A percentile compares a stretch with the other conserved stretches of the same genome.
Evolutionary conservation across 2,888 invertebrate species (phyloP).

Genomic region (Andrena bicolor): DNA sequence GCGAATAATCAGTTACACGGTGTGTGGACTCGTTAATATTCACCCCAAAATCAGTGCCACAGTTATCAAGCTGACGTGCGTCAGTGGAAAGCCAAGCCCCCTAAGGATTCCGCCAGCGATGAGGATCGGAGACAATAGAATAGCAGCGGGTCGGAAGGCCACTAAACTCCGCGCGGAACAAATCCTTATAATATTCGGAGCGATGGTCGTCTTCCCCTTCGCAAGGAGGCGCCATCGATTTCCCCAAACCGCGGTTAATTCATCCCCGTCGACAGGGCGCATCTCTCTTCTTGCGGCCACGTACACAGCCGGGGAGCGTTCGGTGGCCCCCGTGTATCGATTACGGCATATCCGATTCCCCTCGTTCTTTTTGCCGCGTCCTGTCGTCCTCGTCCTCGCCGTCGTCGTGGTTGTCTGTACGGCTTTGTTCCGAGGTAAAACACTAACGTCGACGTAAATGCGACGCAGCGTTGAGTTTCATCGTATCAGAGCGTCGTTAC

Average conservation of each 20-base stretch:
- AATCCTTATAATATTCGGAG: slow-evolving; percentile 18
- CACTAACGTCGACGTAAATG: slow-evolving; percentile 66
- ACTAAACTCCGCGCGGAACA: slow-evolving; percentile 6
- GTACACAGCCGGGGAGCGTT: slow-evolving; percentile 31
- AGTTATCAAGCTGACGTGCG: slow-evolving; percentile 2
- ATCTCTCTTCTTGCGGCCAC: slow-evolving; percentile 49
- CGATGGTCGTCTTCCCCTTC: not conserved
- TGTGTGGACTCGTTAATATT: slow-evolving; percentile 3
- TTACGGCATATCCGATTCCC: slow-evolving; percentile 65
- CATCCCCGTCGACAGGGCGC: slow-evolving; percentile 42
- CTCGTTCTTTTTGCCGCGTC: slow-evolving; percentile 56
- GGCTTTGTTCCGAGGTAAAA: slow-evolving; percentile 60
- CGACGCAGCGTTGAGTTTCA: slow-evolving; percentile 59
- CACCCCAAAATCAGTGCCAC: not conserved
- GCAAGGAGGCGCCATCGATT: slow-evolving; percentile 40
- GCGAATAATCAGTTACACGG: not conserved
- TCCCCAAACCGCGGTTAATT: slow-evolving; percentile 50
- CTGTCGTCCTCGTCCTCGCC: slow-evolving; percentile 28
- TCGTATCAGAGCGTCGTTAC: slow-evolving; percentile 55
- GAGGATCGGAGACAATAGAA: not conserved
- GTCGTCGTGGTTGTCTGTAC: slow-evolving; percentile 25
- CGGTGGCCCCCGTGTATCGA: slow-evolving; percentile 58
- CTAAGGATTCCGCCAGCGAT: not conserved
- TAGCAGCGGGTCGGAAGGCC: not conserved
- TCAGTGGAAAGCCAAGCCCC: not conserved